Base-by-base conservation (phyloP, 1,140 invertebrate genomes). In the Pseudoatta argentina region DNA sequence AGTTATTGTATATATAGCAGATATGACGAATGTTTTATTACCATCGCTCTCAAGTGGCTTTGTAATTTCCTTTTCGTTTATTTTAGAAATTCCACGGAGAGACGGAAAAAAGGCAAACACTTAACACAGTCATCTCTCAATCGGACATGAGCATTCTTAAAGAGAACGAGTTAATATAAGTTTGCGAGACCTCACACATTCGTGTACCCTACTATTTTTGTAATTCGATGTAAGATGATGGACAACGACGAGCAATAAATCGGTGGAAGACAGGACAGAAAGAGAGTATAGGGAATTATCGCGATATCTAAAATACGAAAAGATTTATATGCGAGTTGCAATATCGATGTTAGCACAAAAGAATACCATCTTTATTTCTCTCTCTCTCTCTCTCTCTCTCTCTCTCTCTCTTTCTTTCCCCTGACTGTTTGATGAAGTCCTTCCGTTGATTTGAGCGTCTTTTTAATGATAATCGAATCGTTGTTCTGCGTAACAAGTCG, bases 161-260 rank as follows among this genome's bases (percentile, higher is more conserved):
- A 48, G 39, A 86, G 85, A 85, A 85, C 75, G 76, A 76, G 63
- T 51, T 89, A 71, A 86, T 88, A 75, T 81, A 86, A 89, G 76
- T 83, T 90, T 77, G 86, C 85, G 79, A 76, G 63, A 90, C 76
- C 55, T 57, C 55, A 59, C 39, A 66, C 83, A 79, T 88, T 91
- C 67, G 89, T 90, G 8, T 39, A 90, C 86, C 86, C 86, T 88
- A 88, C 89, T 91, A 91, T 91, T 91, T 91, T 90, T 91, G 87
- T 91, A 81, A 91, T 86, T 77, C 88, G 79, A 85, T 73, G 76
- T 89, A 77, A 89, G 78, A 89, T 53, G 88, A 89, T 90, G 75
- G 88, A 71, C 51, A 77, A 51, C 64, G 76, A 76, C 51, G 78
- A 89, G 73, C 61, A 59, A 87, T 69, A 78, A 76, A 64, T 83